These are phyloP conservation scores for Eupithecia tripunctaria DNA, from an alignment of 2,888 invertebrate species.

Conservation along the genomic window DNA sequence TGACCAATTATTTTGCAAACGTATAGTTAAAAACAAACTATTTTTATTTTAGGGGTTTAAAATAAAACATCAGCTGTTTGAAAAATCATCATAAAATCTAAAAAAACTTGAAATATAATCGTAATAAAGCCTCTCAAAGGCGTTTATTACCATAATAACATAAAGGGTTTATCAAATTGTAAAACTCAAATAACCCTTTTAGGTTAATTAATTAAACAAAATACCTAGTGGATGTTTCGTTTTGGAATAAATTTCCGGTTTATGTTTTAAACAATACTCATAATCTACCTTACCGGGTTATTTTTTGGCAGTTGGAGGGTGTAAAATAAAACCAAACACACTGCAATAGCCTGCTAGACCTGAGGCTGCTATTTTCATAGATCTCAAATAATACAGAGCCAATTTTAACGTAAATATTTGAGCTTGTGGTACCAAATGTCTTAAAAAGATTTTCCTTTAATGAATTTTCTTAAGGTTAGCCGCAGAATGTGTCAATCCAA, in stretches of 20 bases:
- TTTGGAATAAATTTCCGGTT: background rate
- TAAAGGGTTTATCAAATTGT: too few species aligned
- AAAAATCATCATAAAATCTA: too few species aligned
- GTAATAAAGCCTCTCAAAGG: too few species aligned
- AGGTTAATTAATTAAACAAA: background rate
- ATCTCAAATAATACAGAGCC: slow-evolving; percentile 26
- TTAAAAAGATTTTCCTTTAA: too few species aligned
- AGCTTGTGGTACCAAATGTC: background rate
- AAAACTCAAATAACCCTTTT: background rate
- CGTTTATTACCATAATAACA: too few species aligned
- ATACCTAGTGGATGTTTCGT: background rate
- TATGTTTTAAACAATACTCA: slow-evolving; percentile 13
- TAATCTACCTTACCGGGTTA: slow-evolving; percentile 16
- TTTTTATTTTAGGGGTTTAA: too few species aligned
- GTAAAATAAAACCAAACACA: slow-evolving; percentile 20
- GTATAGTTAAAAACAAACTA: too few species aligned
- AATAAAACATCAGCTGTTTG: too few species aligned
- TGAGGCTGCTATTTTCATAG: slow-evolving; percentile 28
- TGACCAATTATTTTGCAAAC: too few species aligned
- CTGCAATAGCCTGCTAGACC: slow-evolving; percentile 18
- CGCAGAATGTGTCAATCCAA: too few species aligned
- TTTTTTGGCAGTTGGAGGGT: slow-evolving; percentile 18
- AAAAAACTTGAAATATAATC: too few species aligned
- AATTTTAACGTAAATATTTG: slow-evolving; percentile 23
- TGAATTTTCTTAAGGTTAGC: too few species aligned